Base-by-base conservation (phyloP, 2,113 vertebrate species). In the Empidonax alnorum region DNA sequence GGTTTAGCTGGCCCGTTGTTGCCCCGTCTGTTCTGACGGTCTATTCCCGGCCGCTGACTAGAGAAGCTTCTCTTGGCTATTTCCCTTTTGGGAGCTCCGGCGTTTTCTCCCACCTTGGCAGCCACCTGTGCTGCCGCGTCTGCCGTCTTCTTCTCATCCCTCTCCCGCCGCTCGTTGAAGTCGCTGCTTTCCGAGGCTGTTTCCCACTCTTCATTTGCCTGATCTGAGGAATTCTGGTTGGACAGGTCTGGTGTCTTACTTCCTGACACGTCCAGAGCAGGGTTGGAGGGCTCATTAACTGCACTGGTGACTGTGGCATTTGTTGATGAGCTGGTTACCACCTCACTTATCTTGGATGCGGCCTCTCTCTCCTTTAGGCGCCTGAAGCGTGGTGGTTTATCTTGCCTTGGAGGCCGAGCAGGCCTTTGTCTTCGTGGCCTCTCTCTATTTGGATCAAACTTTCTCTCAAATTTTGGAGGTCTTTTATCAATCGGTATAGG, bases 161-260 rank as follows among this genome's bases (percentile, higher is more conserved):
- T 98, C 81, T 99, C 99, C 56, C 99, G 97, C 65, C 99, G 98
- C 94, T 99, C 99, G 41, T 99, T 99, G 97, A 99, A 99, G 97
- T 99, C 99, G 2, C 99, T 99, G 96, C 99, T 99, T 97, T 99
- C 99, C 0, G 99, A 99, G 42, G 99, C 99, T 0, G 99, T 99
- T 96, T 99, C 99, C 99, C 99, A 99, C 80, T 99, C 99, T 90
- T 99, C 99, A 20, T 99, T 99, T 67, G 99, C 99, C 97, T 99
- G 99, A 95, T 99, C 99, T 46, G 99, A 99, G 18, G 99, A 99
- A 95, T 99, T 99, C 97, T 99, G 99, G 91, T 99, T 99, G 69
- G 99, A 99, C 92, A 99, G 95, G 84, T 99, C 99, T 7, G 99
- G 99, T 6, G 99, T 99, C 92, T 99, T 99, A 85, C 98, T 99